Percentiles rank a stretch among this genome's conserved stretches.
These are phyloP conservation scores for Macrotrachela quadricornifera DNA, from an alignment of 1,140 invertebrate genomes.

Conservation along the genomic window DNA sequence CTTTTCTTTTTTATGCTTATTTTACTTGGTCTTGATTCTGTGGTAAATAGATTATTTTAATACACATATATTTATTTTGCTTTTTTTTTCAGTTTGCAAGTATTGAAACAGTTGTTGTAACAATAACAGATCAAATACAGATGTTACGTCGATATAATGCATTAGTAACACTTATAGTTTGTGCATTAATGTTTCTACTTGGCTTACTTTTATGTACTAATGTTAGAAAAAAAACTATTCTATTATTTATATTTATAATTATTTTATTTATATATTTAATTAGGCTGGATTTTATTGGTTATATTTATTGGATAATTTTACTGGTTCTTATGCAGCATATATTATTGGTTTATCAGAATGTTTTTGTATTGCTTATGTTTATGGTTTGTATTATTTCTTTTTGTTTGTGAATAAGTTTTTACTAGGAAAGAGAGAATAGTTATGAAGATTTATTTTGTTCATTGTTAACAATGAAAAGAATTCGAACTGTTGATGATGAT, in stretches of 20 bases:
- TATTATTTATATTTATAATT: neutral
- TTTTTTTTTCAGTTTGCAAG: slow-evolving; percentile 47
- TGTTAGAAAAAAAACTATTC: slow-evolving; percentile 12
- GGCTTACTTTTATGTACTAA: slow-evolving; percentile 19
- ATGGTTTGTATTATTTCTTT: slow-evolving; percentile 19
- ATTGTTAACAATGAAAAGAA: no score
- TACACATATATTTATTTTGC: neutral
- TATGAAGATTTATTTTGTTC: no score
- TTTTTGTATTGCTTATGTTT: slow-evolving; percentile 29
- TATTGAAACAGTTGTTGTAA: slow-evolving; percentile 50
- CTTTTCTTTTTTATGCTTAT: slow-evolving; percentile 13
- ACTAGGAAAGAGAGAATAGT: no score
- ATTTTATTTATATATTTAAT: neutral
- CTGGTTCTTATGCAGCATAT: slow-evolving; percentile 60
- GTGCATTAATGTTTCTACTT: slow-evolving; percentile 16
- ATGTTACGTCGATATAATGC: slow-evolving; percentile 27
- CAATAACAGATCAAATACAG: slow-evolving; percentile 46
- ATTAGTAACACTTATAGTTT: slow-evolving; percentile 15
- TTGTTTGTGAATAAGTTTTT: no score
- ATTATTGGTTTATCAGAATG: slow-evolving; percentile 46
- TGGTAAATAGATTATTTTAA: slow-evolving; percentile 11
- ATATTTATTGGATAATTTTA: slow-evolving; percentile 16
- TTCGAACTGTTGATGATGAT: no score
- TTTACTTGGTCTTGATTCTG: slow-evolving; percentile 11
- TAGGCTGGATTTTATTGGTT: slow-evolving; percentile 7